Base-by-base conservation (phyloP, 2,888 invertebrate species). In the Celastrina argiolus region DNA sequence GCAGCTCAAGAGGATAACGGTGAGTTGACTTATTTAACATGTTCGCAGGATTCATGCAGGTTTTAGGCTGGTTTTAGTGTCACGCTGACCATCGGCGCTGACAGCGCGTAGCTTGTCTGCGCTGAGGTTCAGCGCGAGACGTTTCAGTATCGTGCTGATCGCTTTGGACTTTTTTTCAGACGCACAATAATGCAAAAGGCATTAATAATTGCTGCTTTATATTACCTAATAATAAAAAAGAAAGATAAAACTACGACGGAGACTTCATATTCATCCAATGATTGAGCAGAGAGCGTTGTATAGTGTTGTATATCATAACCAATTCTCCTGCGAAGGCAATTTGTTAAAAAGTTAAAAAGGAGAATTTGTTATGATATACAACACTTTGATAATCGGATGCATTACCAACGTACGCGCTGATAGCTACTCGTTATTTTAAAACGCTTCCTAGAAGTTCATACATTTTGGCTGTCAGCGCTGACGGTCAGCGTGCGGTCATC, bases 1-100 rank as follows among this genome's bases (percentile, higher is more conserved):
- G 69, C 95, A 95, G 80, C 93, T 97, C 72, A 94, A 95, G 77
- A 93, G 96, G 81, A 95, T 96, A 68, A 96, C 94, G 92, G 97
- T 97, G 78, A 84, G 88, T 85, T 18, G n/a, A 31, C 31, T 31
- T 31, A 31, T 31, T 3, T 5, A 31, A 31, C 31, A 6, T 6
- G 31, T 31, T 28, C 4, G 28, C 4, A 3, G 28, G 28, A 28
- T n/a, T n/a, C n/a, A n/a, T n/a, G n/a, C n/a, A n/a, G n/a, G n/a
- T n/a, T n/a, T n/a, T n/a, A n/a, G n/a, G 28, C 28, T 28, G 28
- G 2, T 28, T 28, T 4, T n/a, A n/a, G n/a, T n/a, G n/a, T n/a
- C n/a, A n/a, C n/a, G n/a, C n/a, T n/a, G n/a, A n/a, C n/a, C n/a
- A n/a, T n/a, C n/a, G n/a, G n/a, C n/a, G n/a, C n/a, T n/a, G n/a